A percentile compares a stretch with the other conserved stretches of the same genome.
Conservation (phyloP, 2,888 invertebrate genomes). For the Bellardia pandia region DNA sequence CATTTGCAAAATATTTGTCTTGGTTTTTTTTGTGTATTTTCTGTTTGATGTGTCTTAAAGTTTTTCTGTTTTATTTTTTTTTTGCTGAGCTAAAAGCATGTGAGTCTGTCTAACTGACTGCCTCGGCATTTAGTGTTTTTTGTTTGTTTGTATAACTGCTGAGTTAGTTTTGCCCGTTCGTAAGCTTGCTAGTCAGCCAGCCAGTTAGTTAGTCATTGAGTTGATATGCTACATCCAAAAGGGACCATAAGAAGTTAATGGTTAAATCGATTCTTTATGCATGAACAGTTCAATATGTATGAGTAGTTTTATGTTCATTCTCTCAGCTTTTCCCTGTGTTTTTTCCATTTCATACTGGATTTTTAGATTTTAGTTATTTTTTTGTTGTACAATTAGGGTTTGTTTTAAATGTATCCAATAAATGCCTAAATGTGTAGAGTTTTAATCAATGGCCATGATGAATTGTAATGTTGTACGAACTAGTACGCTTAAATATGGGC, state of each 20-base stretch:
- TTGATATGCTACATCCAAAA: conserved; percentile 47
- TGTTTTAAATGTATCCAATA: conserved; percentile 24
- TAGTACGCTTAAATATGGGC: conserved; percentile 31
- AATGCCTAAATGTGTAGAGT: conserved; percentile 59
- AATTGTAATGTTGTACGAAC: conserved; percentile 32
- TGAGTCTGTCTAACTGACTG: conserved; percentile 31
- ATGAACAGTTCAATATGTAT: conserved; percentile 69
- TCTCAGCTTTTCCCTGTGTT: conserved; percentile 1
- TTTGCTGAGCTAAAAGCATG: conserved; percentile 12
- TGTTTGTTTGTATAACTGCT: conserved; percentile 22
- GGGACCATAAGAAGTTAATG: conserved; percentile 68
- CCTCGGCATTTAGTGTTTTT: not conserved
- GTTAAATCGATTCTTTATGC: conserved; percentile 73
- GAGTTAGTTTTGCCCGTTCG: conserved; percentile 20
- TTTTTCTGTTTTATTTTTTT: conserved; percentile 12
- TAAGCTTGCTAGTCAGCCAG: conserved; percentile 2
- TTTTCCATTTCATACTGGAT: not conserved
- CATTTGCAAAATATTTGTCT: conserved; percentile 28
- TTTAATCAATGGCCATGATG: conserved; percentile 68
- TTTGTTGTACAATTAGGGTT: conserved; percentile 29
- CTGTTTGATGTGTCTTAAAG: conserved; percentile 37
- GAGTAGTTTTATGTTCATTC: conserved; percentile 46
- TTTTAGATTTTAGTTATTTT: conserved; percentile 3
- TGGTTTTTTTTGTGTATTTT: conserved; percentile 6
- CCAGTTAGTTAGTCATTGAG: conserved; percentile 50